Base-by-base conservation (phyloP, 2,797 vertebrate genomes). In the Platyrinchus mystaceus region DNA sequence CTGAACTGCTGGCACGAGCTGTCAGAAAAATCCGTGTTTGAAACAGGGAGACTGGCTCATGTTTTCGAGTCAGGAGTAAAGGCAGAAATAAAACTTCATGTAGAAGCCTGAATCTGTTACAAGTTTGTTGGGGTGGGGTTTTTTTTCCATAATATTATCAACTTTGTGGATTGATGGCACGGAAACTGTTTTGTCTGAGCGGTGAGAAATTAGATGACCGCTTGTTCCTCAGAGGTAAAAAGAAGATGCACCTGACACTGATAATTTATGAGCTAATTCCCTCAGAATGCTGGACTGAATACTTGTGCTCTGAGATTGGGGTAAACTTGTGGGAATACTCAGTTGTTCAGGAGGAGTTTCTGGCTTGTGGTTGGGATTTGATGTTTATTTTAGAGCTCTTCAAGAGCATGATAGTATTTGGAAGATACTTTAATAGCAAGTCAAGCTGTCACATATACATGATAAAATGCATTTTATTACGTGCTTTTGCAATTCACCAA, bases 371-470 rank as follows among this genome's bases (percentile, higher is more conserved):
- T 30, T 78, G 76, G 69, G 77, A 44, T 80, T 85, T 91, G 87
- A 94, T 95, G 93, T 93, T 96, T 97, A 91, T 93, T 95, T 95
- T 93, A 95, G 71, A 88, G 79, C 86, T 88, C 43, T 62, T 93
- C 79, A 82, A 84, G 43, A 87, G 26, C 87, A 47, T 8, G 23
- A 68, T 60, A 66, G 80, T 94, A 56, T 89, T 93, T 87, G 82
- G 75, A 93, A 94, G 79, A 87, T 92, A 81, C 82, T 89, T 91
- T 58, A 94, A 83, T 44, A 81, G 79, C 90, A 63, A 90, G 94
- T 52, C 64, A 87, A 43, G 59, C 63, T 97, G 95, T 94, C 93
- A 96, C 90, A 93, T 95, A 85, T 82, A 84, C 66, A 84, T 95
- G 93, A 93, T 84, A 78, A 87, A 96, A 91, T 86, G 76, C 87